Evolutionary conservation across 2,888 invertebrate genomes (phyloP).

Genomic region (Xestia ashworthii): DNA sequence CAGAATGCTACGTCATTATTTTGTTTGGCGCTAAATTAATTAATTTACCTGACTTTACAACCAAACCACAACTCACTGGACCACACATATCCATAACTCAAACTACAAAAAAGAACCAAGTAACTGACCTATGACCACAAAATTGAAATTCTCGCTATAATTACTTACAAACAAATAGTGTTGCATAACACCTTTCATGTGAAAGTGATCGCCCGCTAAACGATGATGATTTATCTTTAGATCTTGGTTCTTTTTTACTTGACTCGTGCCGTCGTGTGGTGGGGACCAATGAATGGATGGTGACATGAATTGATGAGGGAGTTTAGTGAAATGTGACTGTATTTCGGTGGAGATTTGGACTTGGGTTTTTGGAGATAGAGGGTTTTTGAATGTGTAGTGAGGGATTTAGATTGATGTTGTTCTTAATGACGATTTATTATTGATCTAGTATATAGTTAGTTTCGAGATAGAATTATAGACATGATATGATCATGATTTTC

Average conservation of each 20-base stretch:
- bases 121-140: constrained; percentile 63
- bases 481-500: too few relatives aligned
- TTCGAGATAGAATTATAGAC: too few relatives aligned
- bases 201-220: constrained; percentile 61
- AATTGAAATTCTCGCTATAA: constrained; percentile 65
- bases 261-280: constrained; percentile 50
- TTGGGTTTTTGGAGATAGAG: not conserved
- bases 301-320: constrained; percentile 39
- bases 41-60: not conserved
- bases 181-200: constrained; percentile 68
- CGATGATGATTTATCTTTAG: constrained; percentile 68
- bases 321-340: not conserved
- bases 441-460: too few relatives aligned
- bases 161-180: constrained; percentile 59
- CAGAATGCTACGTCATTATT: too few relatives aligned
- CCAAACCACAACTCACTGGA: not conserved
- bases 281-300: constrained; percentile 25
- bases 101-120: constrained; percentile 31
- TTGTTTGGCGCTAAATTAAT: not conserved
- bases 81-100: not conserved
- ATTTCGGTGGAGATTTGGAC: not conserved
- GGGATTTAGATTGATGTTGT: not conserved
- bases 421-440: not conserved
- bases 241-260: constrained; percentile 36
- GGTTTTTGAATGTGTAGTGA: not conserved